phyloP scores from a whole-genome alignment of 2,113 vertebrate genomes.

The Xenus cinereus region DNA sequence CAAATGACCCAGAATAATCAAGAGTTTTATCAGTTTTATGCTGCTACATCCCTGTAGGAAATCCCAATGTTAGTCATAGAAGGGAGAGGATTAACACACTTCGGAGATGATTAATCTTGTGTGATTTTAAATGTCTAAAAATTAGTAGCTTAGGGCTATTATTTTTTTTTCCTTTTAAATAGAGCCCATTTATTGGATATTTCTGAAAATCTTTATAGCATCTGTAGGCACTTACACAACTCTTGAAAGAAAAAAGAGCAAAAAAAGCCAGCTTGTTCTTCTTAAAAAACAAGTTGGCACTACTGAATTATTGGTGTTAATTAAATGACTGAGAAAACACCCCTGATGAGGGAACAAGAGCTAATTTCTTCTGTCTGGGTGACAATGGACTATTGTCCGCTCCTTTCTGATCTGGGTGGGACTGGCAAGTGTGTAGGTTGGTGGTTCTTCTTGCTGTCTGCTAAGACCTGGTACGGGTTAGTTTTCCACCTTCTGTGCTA shows the following conservation, averaged over 20 bases:
- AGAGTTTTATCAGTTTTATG: neutral
- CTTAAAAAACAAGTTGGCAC: neutral
- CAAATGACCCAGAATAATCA: neutral
- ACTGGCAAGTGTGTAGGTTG: neutral
- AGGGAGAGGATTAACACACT: neutral
- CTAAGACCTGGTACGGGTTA: fast-evolving
- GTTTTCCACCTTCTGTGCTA: neutral
- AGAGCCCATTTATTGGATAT: neutral
- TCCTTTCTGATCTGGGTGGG: neutral
- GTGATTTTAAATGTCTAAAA: neutral
- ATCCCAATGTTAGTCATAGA: neutral
- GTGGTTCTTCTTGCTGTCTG: neutral
- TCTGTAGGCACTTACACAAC: neutral
- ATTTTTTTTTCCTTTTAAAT: neutral
- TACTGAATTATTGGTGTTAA: neutral
- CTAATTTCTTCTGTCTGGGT: neutral
- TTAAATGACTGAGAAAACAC: neutral
- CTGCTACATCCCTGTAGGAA: neutral
- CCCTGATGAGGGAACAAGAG: neutral
- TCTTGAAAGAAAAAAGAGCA: neutral
- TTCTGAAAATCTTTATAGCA: neutral
- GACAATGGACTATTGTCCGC: fast-evolving
- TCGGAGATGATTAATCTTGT: neutral
- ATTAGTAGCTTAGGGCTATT: neutral
- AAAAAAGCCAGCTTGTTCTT: fast-evolving